Percentiles rank a stretch among this genome's conserved stretches.
These are phyloP conservation scores for Proisotoma minuta DNA, from an alignment of 2,888 invertebrate genomes.

Conservation along the genomic window DNA sequence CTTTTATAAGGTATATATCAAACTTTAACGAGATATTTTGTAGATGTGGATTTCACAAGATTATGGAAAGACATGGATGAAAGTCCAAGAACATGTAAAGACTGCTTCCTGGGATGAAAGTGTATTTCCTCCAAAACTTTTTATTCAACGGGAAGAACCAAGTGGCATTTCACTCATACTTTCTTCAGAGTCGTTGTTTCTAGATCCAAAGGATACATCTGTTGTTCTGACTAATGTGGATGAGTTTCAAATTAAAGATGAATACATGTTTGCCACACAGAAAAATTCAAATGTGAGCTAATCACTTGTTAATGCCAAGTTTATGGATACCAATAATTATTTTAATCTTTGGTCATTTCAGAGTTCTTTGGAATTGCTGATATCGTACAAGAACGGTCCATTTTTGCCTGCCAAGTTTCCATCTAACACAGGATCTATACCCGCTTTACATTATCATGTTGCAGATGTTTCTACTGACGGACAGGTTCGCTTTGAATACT, in stretches of 20 bases:
- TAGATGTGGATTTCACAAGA: slow-evolving; percentile 73
- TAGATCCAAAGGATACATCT: slow-evolving; percentile 49
- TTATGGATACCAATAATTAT: too few relatives aligned
- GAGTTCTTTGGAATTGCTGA: slow-evolving; percentile 60
- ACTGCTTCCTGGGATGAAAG: slow-evolving; percentile 65
- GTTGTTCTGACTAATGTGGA: slow-evolving; percentile 65
- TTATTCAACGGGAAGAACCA: slow-evolving; percentile 60
- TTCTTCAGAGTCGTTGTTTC: slow-evolving; percentile 50
- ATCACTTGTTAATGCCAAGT: slow-evolving; percentile 25
- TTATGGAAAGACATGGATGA: slow-evolving; percentile 67
- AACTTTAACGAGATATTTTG: slow-evolving; percentile 49
- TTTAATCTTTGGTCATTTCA: slow-evolving; percentile 6
- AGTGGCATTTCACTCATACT: slow-evolving; percentile 57
- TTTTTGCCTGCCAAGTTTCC: slow-evolving; percentile 73
- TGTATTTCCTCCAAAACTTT: slow-evolving; percentile 53
- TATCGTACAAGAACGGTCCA: slow-evolving; percentile 68
- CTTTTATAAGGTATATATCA: slow-evolving; percentile 27
- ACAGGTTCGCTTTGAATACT: slow-evolving; percentile 54
- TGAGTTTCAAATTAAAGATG: slow-evolving; percentile 76
- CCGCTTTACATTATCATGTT: slow-evolving; percentile 67
- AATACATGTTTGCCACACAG: slow-evolving; percentile 79
- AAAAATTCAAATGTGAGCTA: slow-evolving; percentile 61
- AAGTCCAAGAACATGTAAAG: slow-evolving; percentile 69
- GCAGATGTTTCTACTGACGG: slow-evolving; percentile 72
- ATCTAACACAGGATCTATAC: slow-evolving; percentile 56